phyloP scores from a whole-genome alignment of 2,113 vertebrate genomes.

The Scophthalmus maximus region DNA sequence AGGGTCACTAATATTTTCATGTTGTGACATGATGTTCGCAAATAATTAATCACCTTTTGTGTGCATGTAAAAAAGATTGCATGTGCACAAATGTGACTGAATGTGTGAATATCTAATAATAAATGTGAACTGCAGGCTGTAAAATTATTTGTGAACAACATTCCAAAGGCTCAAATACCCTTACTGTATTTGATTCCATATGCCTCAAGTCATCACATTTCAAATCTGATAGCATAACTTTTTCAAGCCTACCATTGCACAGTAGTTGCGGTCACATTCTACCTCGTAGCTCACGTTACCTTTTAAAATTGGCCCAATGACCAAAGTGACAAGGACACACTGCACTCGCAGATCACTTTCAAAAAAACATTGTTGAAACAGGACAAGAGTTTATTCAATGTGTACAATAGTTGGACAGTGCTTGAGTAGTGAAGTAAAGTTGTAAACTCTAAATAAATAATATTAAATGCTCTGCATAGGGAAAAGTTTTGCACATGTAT shows the following conservation, averaged over 20 bases:
- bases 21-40: background rate
- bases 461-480: background rate
- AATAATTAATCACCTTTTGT: background rate
- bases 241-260: background rate
- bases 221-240: constrained; percentile 22
- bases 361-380: background rate
- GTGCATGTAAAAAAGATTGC: too few relatives aligned
- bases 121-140: background rate
- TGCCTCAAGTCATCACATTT: background rate
- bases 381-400: too few relatives aligned
- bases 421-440: too few relatives aligned
- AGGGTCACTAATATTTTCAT: background rate
- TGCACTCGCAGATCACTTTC: background rate
- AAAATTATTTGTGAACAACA: too few relatives aligned
- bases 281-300: background rate
- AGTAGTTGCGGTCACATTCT: background rate
- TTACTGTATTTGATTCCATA: background rate
- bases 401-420: too few relatives aligned
- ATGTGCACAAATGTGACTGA: too few relatives aligned
- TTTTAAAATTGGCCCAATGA: too few relatives aligned
- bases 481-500: background rate
- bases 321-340: background rate
- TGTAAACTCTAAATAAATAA: background rate
- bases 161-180: background rate
- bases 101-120: too few relatives aligned